phyloP scores from a whole-genome alignment of 2,113 vertebrate species.

The Cricetomys ansorgei region DNA sequence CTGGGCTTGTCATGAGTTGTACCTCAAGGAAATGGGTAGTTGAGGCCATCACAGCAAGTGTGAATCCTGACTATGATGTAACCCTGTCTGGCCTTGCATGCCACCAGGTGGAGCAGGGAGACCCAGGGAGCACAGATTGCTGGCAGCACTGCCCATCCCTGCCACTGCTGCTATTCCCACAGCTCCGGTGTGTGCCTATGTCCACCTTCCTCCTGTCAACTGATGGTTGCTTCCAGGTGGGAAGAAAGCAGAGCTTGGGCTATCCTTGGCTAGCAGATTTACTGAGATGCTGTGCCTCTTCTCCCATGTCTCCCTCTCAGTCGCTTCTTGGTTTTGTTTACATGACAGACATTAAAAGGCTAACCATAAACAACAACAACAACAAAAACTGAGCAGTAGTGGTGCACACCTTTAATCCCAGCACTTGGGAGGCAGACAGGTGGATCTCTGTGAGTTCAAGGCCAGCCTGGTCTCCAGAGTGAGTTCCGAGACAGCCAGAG shows the following conservation, averaged over 20 bases:
- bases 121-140: conserved; percentile 93
- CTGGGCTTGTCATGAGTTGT: conserved; percentile 96
- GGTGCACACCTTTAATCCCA: too few species aligned
- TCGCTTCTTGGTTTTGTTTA: background rate
- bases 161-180: conserved; percentile 98
- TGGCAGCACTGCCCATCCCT: conserved; percentile 97
- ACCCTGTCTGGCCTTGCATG: conserved; percentile 98
- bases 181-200: conserved; percentile 98
- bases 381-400: too few species aligned
- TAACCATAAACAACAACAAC: too few species aligned
- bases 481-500: too few species aligned
- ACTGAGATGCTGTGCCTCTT: background rate
- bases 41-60: conserved; percentile 90
- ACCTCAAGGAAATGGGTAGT: conserved; percentile 94
- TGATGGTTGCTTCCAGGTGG: background rate
- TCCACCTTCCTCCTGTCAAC: conserved; percentile 90
- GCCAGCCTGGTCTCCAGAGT: too few species aligned
- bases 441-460: too few species aligned
- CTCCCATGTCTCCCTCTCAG: background rate
- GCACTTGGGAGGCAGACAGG: too few species aligned
- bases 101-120: conserved; percentile 95
- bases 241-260: background rate
- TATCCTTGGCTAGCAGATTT: background rate
- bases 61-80: conserved; percentile 96
- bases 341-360: background rate